Conservation (phyloP, 2,113 vertebrate species). For the Thymallus thymallus region DNA sequence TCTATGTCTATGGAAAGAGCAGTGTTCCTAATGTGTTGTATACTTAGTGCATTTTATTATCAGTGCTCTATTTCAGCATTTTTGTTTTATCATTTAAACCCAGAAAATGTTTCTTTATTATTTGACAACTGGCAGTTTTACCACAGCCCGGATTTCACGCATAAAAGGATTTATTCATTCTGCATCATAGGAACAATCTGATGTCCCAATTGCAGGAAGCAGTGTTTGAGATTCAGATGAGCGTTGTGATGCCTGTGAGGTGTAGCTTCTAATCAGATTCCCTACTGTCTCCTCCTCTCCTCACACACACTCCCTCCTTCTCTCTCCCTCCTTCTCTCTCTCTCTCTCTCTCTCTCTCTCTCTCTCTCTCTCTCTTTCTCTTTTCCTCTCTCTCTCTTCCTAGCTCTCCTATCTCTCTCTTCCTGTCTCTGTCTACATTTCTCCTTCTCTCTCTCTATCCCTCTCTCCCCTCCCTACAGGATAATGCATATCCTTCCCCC, state of each 20-base stretch:
- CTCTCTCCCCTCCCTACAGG: conserved; percentile 64
- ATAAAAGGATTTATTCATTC: conserved; percentile 10
- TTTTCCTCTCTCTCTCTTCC: too few species aligned
- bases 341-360: neutral
- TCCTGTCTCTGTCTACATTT: too few species aligned
- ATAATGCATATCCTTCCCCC: conserved; percentile 91
- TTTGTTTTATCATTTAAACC: conserved; percentile 14
- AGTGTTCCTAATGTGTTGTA: too few species aligned
- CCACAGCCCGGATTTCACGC: conserved; percentile 13
- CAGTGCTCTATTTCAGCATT: conserved; percentile 18
- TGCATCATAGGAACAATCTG: neutral
- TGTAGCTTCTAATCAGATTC: conserved; percentile 5
- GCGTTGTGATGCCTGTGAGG: neutral
- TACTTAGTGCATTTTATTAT: too few species aligned
- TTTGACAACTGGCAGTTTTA: conserved; percentile 25
- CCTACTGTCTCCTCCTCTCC: neutral
- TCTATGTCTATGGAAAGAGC: too few species aligned
- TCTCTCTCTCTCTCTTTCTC: neutral
- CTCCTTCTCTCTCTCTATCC: neutral
- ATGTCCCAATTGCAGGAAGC: neutral
- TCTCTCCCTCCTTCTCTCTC: neutral
- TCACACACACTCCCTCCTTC: neutral
- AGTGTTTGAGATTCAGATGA: conserved; percentile 4
- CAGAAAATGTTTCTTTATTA: conserved; percentile 13
- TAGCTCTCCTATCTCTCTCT: neutral